Conservation (phyloP, 1,140 invertebrate species). For the Hypothenemus hampei region DNA sequence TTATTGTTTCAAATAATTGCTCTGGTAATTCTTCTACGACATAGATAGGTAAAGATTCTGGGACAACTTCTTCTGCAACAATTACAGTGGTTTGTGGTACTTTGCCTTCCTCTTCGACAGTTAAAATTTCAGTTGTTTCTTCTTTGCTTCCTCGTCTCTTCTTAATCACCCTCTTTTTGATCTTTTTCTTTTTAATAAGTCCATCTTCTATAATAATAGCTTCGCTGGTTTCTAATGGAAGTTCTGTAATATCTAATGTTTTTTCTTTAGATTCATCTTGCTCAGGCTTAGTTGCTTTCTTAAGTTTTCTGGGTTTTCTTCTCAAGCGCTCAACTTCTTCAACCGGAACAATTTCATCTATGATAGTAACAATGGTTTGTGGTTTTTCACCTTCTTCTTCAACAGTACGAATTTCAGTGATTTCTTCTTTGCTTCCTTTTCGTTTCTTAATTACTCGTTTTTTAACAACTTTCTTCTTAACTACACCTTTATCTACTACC, state of each 20-base stretch:
- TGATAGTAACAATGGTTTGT: constrained; percentile 35
- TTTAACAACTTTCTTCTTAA: constrained; percentile 37
- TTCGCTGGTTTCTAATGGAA: constrained; percentile 31
- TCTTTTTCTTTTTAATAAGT: constrained; percentile 35
- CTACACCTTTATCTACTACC: constrained; percentile 43
- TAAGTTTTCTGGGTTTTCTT: constrained; percentile 17
- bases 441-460: constrained; percentile 45
- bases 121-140: constrained; percentile 40
- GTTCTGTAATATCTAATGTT: constrained; percentile 36
- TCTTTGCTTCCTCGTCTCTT: constrained; percentile 33
- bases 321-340: no score
- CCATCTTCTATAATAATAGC: constrained; percentile 37
- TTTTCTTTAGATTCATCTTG: constrained; percentile 35
- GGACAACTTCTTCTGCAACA: constrained; percentile 32
- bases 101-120: constrained; percentile 43
- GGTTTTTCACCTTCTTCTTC: constrained; percentile 46
- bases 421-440: constrained; percentile 45
- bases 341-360: constrained; percentile 32
- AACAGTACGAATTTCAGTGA: constrained; percentile 47
- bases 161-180: constrained; percentile 42
- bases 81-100: constrained; percentile 32
- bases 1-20: constrained; percentile 29
- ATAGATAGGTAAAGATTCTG: constrained; percentile 15
- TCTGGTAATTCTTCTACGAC: constrained; percentile 39
- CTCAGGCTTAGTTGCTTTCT: constrained; percentile 43